phyloP scores from a whole-genome alignment of 2,113 vertebrate species.

The Sterrhoptilus dennistouni region DNA sequence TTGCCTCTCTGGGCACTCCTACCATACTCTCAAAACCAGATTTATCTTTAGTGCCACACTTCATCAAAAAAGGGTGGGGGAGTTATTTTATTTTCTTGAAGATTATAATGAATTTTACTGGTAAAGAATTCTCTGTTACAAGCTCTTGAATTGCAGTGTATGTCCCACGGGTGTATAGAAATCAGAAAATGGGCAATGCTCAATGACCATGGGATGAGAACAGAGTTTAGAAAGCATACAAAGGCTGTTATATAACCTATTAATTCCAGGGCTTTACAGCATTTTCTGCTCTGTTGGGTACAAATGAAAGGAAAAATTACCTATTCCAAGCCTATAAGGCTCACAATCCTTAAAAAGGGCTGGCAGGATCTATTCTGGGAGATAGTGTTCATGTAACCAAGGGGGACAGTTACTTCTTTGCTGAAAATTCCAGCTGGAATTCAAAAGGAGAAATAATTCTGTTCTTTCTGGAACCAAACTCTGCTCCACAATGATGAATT shows the following conservation, averaged over 20 bases:
- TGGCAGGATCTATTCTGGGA: constrained; percentile 30
- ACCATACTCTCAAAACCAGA: neutral
- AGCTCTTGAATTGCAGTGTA: neutral
- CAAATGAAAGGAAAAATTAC: constrained; percentile 50
- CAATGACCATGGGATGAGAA: neutral
- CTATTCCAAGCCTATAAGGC: constrained; percentile 30
- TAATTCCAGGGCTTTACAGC: constrained; percentile 21
- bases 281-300: constrained; percentile 51
- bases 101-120: neutral
- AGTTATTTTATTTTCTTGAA: neutral
- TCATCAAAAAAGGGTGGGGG: neutral
- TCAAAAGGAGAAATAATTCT: neutral
- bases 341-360: neutral
- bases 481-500: neutral
- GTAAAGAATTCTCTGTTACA: neutral
- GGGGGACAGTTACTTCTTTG: neutral
- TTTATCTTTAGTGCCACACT: neutral
- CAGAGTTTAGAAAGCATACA: neutral
- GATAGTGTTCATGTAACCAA: neutral
- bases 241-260: constrained; percentile 23
- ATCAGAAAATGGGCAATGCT: neutral
- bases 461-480: neutral
- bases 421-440: constrained; percentile 25
- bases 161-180: neutral
- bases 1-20: neutral